Evolutionary conservation across 1,140 invertebrate genomes (phyloP).

Genomic region (Vollenhovia emeryi): DNA sequence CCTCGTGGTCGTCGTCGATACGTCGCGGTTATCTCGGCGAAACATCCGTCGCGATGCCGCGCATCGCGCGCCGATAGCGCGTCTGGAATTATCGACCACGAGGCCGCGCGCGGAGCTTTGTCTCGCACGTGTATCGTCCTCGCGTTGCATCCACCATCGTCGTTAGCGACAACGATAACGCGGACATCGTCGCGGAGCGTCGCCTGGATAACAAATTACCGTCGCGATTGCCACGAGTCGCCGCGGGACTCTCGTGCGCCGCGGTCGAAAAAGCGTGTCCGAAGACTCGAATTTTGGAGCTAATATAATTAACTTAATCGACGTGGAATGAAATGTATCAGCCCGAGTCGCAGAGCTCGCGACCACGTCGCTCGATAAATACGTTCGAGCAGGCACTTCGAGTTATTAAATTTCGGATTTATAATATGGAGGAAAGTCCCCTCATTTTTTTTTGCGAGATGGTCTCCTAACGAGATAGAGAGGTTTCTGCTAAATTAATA

Average conservation of each 20-base stretch:
- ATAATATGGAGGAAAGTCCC: too few relatives aligned
- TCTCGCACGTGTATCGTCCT: conserved; percentile 63
- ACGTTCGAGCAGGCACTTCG: background rate
- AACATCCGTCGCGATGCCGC: conserved; percentile 24
- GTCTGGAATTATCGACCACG: conserved; percentile 68
- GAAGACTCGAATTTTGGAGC: background rate
- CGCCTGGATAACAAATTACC: conserved; percentile 81
- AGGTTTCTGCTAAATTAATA: too few relatives aligned
- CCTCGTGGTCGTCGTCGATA: background rate
- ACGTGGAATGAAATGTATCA: background rate
- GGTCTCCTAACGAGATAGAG: too few relatives aligned
- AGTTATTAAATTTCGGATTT: background rate
- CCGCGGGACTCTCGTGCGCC: too few relatives aligned
- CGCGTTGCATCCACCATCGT: conserved; percentile 62
- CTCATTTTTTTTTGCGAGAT: too few relatives aligned
- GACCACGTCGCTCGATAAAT: background rate
- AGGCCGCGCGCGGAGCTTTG: conserved; percentile 43
- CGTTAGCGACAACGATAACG: conserved; percentile 61
- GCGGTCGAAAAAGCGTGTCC: background rate
- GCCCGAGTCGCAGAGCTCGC: background rate
- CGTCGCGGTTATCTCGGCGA: conserved; percentile 17
- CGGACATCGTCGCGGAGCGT: background rate
- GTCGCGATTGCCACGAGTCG: conserved; percentile 49
- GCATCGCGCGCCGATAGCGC: conserved; percentile 63
- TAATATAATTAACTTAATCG: background rate